A percentile compares a stretch with the other conserved stretches of the same genome.
These are phyloP conservation scores for Tetrapedia diversipes DNA, from an alignment of 2,888 invertebrate species.

Conservation along the genomic window DNA sequence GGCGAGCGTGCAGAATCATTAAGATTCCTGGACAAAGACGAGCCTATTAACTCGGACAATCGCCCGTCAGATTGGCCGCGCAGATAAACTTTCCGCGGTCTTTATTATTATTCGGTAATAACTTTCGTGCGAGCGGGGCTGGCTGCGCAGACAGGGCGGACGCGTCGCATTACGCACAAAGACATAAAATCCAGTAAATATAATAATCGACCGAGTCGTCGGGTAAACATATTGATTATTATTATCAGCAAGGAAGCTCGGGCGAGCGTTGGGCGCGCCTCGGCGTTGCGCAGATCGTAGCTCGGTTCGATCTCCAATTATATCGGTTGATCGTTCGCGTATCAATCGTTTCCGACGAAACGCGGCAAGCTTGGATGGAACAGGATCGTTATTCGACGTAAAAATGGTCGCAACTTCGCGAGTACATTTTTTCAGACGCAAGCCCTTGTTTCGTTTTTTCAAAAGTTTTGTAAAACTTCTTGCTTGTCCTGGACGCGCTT, in stretches of 20 bases:
- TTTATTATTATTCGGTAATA: conserved; percentile 34
- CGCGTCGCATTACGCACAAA: conserved; percentile 1
- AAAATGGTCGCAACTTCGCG: conserved; percentile 16
- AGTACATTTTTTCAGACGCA: neutral
- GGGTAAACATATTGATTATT: conserved; percentile 36
- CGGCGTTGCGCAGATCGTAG: neutral
- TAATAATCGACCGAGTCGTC: conserved; percentile 26
- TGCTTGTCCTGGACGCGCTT: too few species aligned
- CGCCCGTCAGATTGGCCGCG: conserved; percentile 23
- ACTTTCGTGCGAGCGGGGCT: conserved; percentile 10
- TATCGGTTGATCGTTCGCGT: neutral
- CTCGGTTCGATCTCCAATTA: conserved; percentile 12
- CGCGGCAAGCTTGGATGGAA: neutral
- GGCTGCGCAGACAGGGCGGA: too few species aligned
- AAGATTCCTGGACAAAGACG: conserved; percentile 36
- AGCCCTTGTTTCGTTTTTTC: too few species aligned
- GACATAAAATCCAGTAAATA: conserved; percentile 39
- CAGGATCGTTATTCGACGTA: neutral
- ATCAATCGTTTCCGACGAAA: conserved; percentile 7
- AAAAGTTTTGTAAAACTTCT: too few species aligned
- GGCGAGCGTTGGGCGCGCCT: neutral
- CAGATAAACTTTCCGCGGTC: conserved; percentile 27
- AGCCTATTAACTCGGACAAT: conserved; percentile 24
- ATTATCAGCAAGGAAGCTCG: conserved; percentile 8
- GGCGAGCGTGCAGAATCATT: conserved; percentile 28